These are phyloP conservation scores for Drosophila bifasciata DNA, from an alignment of 1,140 invertebrate genomes.

Conservation along the genomic window DNA sequence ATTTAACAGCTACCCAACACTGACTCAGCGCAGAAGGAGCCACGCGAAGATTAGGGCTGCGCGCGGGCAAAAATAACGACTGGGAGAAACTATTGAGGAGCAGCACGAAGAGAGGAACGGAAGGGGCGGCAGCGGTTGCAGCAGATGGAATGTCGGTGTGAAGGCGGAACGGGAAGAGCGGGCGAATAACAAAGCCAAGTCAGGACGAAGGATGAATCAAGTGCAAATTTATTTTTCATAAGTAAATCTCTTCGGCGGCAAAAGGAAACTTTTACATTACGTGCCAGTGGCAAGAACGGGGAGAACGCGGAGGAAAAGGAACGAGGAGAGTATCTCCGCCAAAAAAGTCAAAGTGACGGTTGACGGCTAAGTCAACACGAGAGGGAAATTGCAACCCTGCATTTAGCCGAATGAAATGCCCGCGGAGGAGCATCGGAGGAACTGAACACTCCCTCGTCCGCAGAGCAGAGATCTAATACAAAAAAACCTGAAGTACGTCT, in stretches of 20 bases:
- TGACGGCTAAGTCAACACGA: slow-evolving; percentile 64
- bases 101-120: slow-evolving; percentile 2
- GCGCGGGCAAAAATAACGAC: slow-evolving; percentile 64
- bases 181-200: slow-evolving; percentile 2
- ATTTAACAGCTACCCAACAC: slow-evolving; percentile 45
- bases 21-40: slow-evolving; percentile 5
- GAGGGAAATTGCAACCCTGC: slow-evolving; percentile 57
- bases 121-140: neutral
- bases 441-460: neutral
- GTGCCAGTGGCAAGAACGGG: slow-evolving; percentile 17
- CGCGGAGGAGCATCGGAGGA: neutral
- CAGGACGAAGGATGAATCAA: slow-evolving; percentile 20
- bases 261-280: slow-evolving; percentile 42
- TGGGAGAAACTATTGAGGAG: slow-evolving; percentile 56
- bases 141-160: neutral
- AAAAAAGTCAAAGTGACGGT: slow-evolving; percentile 56
- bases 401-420: slow-evolving; percentile 41
- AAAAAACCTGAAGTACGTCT: slow-evolving; percentile 56
- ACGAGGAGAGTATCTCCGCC: too few relatives aligned
- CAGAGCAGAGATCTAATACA: slow-evolving; percentile 51
- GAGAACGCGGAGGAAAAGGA: neutral
- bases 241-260: slow-evolving; percentile 50
- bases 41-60: slow-evolving; percentile 50
- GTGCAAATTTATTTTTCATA: slow-evolving; percentile 69
- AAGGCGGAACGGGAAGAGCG: neutral